These are phyloP conservation scores for Platypus cylindrus DNA, from an alignment of 2,888 invertebrate species.

Conservation along the genomic window DNA sequence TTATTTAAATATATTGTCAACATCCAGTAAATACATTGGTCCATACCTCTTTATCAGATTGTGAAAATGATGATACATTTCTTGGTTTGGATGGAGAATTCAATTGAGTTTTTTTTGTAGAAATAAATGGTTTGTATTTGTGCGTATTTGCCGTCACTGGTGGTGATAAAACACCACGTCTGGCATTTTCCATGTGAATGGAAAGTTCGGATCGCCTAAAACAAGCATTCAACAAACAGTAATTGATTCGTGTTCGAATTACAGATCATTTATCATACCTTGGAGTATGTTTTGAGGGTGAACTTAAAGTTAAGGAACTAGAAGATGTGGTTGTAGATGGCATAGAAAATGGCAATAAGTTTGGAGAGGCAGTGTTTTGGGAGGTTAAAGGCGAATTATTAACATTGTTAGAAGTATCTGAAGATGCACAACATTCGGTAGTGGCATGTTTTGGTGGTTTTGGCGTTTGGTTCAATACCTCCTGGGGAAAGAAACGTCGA, in stretches of 20 bases:
- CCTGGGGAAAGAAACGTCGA: conserved; percentile 29
- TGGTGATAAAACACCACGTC: conserved; percentile 25
- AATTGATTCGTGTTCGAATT: too few relatives aligned
- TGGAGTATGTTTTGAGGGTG: conserved; percentile 5
- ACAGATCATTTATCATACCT: conserved; percentile 3
- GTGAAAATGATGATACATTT: too few relatives aligned
- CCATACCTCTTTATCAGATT: conserved; percentile 9
- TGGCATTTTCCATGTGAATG: conserved; percentile 35
- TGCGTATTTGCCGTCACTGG: conserved; percentile 25
- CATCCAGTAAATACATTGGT: background rate
- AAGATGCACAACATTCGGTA: conserved; percentile 5
- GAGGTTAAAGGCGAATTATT: conserved; percentile 8
- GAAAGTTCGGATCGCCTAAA: conserved; percentile 27
- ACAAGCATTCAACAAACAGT: too few relatives aligned
- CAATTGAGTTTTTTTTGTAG: conserved; percentile 14
- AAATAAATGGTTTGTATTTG: conserved; percentile 20
- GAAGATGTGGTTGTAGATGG: conserved; percentile 5
- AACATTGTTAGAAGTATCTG: conserved; percentile 3
- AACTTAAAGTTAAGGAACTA: conserved; percentile 2
- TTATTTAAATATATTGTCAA: background rate
- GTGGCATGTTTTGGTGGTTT: background rate
- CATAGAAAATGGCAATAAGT: too few relatives aligned
- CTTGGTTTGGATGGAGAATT: conserved; percentile 21
- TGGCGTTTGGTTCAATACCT: conserved; percentile 24
- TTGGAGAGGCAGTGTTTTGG: conserved; percentile 10